These are phyloP conservation scores for Anthopleura sola DNA, from an alignment of 64 coral and sea anemone species.

Conservation along the genomic window DNA sequence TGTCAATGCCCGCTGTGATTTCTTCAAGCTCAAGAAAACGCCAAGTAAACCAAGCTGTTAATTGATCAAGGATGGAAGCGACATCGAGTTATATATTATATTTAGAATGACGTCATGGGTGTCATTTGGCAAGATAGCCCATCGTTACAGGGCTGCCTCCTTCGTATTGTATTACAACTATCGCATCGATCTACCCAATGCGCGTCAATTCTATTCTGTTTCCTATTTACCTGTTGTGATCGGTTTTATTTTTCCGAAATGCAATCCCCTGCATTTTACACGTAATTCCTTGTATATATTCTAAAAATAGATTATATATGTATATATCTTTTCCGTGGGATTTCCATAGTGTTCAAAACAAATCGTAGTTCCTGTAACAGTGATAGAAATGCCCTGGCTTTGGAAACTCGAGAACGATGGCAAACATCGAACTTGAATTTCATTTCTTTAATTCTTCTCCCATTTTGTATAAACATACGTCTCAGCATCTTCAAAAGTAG, in stretches of 20 bases:
- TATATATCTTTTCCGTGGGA: not conserved
- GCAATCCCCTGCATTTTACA: not conserved
- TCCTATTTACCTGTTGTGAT: not conserved
- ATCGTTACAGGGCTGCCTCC: not conserved
- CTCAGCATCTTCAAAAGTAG: not conserved
- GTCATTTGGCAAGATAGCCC: not conserved
- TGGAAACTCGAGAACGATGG: not conserved
- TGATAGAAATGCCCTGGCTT: not conserved
- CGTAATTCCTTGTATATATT: not conserved
- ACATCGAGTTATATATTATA: not conserved
- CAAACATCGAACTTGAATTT: not conserved
- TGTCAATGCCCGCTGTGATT: not conserved
- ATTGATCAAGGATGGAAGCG: not conserved
- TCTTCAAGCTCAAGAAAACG: not conserved
- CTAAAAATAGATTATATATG: conserved; percentile 5
- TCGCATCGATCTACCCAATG: not conserved
- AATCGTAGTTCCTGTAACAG: not conserved
- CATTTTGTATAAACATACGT: not conserved
- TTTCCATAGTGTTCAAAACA: not conserved
- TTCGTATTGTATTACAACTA: not conserved
- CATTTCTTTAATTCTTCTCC: not conserved
- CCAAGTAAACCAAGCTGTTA: conserved; percentile 5
- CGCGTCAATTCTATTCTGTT: not conserved
- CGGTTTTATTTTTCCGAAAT: not conserved
- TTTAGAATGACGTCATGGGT: conserved; percentile 4